Percentiles rank a stretch among this genome's conserved stretches.
These are phyloP conservation scores for Dorcus hopei DNA, from an alignment of 2,888 invertebrate genomes.

Conservation along the genomic window DNA sequence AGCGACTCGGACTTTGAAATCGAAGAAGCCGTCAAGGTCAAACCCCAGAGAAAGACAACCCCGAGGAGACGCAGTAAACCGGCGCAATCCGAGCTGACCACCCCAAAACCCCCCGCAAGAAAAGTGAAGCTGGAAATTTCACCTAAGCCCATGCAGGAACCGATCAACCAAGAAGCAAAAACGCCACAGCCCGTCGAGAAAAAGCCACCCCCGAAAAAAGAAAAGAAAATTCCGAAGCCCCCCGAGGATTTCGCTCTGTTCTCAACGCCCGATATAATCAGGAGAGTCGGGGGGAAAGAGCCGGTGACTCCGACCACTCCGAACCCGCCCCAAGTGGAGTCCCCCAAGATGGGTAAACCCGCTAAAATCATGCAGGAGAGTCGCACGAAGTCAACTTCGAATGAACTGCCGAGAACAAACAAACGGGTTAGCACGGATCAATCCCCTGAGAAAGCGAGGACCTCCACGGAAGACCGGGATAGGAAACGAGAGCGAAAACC, in stretches of 20 bases:
- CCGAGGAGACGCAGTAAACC: slow-evolving; percentile 29
- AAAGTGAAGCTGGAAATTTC: slow-evolving; percentile 25
- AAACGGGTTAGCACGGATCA: slow-evolving; percentile 29
- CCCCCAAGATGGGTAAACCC: slow-evolving; percentile 32
- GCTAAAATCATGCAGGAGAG: slow-evolving; percentile 43
- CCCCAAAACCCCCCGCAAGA: background rate
- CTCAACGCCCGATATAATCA: slow-evolving; percentile 75
- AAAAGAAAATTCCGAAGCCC: slow-evolving; percentile 53
- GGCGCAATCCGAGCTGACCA: slow-evolving; percentile 5
- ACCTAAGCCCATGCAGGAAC: slow-evolving; percentile 7
- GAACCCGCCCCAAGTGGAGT: slow-evolving; percentile 8
- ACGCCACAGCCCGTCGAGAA: slow-evolving; percentile 34
- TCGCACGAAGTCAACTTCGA: slow-evolving; percentile 35
- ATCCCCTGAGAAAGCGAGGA: slow-evolving; percentile 9
- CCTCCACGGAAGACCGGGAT: slow-evolving; percentile 9
- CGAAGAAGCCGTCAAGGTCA: slow-evolving; percentile 33
- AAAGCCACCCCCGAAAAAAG: slow-evolving; percentile 43
- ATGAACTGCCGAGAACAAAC: slow-evolving; percentile 24
- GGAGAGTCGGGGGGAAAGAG: slow-evolving; percentile 55
- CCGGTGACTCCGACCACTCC: slow-evolving; percentile 32
- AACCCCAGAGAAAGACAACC: slow-evolving; percentile 29
- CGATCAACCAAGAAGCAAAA: slow-evolving; percentile 11
- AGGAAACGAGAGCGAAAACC: slow-evolving; percentile 1
- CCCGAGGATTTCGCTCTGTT: slow-evolving; percentile 68
- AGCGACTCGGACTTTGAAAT: slow-evolving; percentile 55